phyloP scores from a whole-genome alignment of 2,888 invertebrate genomes.

The Neoaliturus tenellus region DNA sequence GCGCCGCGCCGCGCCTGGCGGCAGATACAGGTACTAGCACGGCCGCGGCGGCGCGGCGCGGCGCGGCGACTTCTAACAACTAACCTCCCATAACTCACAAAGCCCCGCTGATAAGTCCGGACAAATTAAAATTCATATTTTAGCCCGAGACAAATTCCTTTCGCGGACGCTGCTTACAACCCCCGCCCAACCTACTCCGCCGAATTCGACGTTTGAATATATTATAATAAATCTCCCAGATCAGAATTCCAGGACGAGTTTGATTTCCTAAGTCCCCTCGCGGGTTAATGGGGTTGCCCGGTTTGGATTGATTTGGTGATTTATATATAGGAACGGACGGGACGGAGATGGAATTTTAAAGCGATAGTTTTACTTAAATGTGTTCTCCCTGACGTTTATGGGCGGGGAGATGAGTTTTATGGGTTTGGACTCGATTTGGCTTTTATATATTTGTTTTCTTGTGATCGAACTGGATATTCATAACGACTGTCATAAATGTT shows the following conservation, averaged over 20 bases:
- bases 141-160: constrained; percentile 47
- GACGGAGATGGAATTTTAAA: constrained; percentile 5
- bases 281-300: constrained; percentile 20
- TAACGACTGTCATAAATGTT: too few relatives aligned
- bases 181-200: background rate
- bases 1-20: too few relatives aligned
- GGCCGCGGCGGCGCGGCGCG: background rate
- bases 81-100: constrained; percentile 25
- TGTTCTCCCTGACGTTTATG: background rate
- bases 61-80: background rate
- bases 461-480: too few relatives aligned
- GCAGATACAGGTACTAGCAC: background rate
- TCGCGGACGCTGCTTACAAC: background rate
- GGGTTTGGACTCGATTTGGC: background rate
- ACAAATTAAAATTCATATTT: constrained; percentile 52
- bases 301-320: constrained; percentile 20
- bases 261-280: background rate
- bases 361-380: background rate
- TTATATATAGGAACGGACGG: background rate
- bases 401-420: background rate
- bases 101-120: constrained; percentile 20
- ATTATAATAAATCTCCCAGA: constrained; percentile 33
- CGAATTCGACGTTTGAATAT: constrained; percentile 11
- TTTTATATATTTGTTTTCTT: background rate
- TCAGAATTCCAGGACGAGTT: constrained; percentile 7